phyloP scores from a whole-genome alignment of 1,140 invertebrate genomes.

The Babylonia areolata region DNA sequence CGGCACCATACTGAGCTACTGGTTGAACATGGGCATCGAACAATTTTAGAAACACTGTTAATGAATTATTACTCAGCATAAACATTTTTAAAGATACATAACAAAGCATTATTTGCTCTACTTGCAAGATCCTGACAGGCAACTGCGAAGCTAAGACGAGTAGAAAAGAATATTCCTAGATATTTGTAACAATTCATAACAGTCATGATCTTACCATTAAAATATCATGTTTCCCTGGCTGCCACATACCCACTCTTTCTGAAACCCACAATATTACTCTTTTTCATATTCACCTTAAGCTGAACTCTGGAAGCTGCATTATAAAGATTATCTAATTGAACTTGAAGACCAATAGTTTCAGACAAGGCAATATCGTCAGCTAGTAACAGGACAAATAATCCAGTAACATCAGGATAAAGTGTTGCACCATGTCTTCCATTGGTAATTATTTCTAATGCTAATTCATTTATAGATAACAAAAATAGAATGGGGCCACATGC shows the following conservation, averaged over 20 bases:
- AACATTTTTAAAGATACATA: not conserved
- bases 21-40: not conserved
- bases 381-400: not conserved
- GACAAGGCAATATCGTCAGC: not conserved
- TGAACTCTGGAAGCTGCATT: not conserved
- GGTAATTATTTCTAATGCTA: not conserved
- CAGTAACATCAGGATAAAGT: not conserved
- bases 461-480: not conserved
- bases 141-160: not conserved
- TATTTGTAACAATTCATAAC: not conserved
- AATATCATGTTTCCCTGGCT: not conserved
- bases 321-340: not conserved
- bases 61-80: not conserved
- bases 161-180: too few species aligned
- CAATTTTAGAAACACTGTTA: not conserved
- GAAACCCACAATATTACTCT: not conserved
- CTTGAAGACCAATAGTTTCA: not conserved
- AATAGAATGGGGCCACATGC: not conserved
- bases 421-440: not conserved
- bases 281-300: not conserved
- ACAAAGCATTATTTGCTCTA: not conserved
- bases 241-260: not conserved
- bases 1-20: not conserved
- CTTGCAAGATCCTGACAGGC: not conserved
- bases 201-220: not conserved